phyloP scores from a whole-genome alignment of 2,888 invertebrate genomes.

The Alitta virens region DNA sequence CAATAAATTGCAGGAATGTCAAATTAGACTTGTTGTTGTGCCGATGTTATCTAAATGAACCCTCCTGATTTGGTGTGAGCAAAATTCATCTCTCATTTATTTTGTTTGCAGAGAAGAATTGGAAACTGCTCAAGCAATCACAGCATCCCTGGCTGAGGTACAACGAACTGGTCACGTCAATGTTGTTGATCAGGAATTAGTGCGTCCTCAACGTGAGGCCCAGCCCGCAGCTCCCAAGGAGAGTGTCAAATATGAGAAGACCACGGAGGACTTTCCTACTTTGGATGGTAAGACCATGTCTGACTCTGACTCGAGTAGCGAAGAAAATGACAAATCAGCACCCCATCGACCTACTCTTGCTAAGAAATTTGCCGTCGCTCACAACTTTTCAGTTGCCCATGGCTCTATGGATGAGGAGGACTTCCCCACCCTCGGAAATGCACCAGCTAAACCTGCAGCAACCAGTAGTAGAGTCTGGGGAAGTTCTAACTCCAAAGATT shows the following conservation, averaged over 20 bases:
- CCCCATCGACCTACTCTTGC: conserved; percentile 37
- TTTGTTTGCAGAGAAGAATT: conserved; percentile 30
- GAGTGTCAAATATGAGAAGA: background rate
- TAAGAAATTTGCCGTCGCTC: conserved; percentile 46
- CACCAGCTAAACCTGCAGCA: too few species aligned
- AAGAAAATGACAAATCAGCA: background rate
- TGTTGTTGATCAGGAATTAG: conserved; percentile 16
- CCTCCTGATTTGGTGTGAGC: too few species aligned
- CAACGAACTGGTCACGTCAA: conserved; percentile 17
- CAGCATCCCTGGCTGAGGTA: conserved; percentile 35
- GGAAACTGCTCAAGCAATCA: conserved; percentile 36
- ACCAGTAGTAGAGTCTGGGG: too few species aligned
- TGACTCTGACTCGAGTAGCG: background rate
- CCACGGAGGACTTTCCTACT: conserved; percentile 22
- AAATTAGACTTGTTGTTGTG: too few species aligned
- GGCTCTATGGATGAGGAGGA: conserved; percentile 38
- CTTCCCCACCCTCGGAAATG: conserved; percentile 48
- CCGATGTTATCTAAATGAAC: too few species aligned
- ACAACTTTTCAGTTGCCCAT: conserved; percentile 47
- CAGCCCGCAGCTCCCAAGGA: background rate
- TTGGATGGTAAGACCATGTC: conserved; percentile 9
- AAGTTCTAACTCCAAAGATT: too few species aligned
- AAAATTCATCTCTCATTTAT: background rate
- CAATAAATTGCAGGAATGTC: too few species aligned
- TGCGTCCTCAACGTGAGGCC: background rate